Base-by-base conservation (phyloP, 1,140 invertebrate species). In the Dryas iulia region DNA sequence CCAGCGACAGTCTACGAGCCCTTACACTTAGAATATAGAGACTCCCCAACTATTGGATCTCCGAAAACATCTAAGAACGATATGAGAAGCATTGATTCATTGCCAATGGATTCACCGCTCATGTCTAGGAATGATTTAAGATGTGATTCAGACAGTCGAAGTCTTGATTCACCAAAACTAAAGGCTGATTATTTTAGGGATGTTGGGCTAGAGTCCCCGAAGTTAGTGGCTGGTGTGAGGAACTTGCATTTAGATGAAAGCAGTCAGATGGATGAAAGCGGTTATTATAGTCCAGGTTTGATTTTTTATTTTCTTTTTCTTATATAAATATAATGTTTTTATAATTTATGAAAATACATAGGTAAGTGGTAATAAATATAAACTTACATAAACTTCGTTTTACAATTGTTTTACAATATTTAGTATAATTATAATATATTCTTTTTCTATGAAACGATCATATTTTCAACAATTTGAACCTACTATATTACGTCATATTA, bases 11-110 rank as follows among this genome's bases (percentile, higher is more conserved):
- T 89, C 0, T 91, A 90, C 63, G 87, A 91, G 57, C 87, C 87
- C 1, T 58, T 90, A 18, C 88, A 89, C 30, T 67, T 88, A 28
- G 86, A 90, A 59, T 91, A 89, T 59, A 76, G 87, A 66, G 87
- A 90, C 33, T 91, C 87, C 2, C 87, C 87, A 23, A 85, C 79
- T 26, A 77, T 92, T 63, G 84, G 86, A 0, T 91, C 89, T 0
- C 89, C 89, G 1, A 90, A 91, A 72, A 89, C 78, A 1, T 90
- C 84, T 0, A 90, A 84, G 70, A 85, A 82, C 52, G 87, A 88
- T 65, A 53, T 86, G 39, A 82, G 79, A 59, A 94, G 93, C 71
- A 91, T 85, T 90, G 94, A 91, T 82, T 93, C 85, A 73, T 87
- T 87, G 60, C 92, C 81, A 14, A 94, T 86, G 90, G 93, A 86